phyloP scores from a whole-genome alignment of 2,888 invertebrate species.

The Rapana venosa region DNA sequence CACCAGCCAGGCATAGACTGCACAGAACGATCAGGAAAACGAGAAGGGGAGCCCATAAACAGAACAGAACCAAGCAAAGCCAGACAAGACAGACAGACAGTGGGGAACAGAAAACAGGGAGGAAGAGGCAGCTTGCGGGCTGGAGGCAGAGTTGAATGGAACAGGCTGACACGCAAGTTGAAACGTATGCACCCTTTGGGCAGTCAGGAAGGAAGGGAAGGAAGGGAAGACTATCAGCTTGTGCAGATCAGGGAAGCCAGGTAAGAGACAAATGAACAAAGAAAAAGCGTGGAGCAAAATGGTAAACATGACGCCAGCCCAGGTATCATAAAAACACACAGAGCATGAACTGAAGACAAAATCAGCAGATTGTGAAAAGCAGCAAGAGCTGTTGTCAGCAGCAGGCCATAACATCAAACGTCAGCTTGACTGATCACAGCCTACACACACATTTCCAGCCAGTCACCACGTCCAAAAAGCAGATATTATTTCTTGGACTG shows the following conservation, averaged over 20 bases:
- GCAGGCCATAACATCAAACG: not conserved
- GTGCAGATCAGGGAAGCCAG: not conserved
- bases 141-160: not conserved
- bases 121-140: no score
- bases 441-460: no score
- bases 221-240: not conserved
- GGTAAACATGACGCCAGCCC: no score
- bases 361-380: not conserved
- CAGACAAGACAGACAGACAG: no score
- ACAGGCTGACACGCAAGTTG: not conserved
- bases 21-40: no score
- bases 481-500: no score
- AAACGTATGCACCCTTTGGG: not conserved
- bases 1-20: no score
- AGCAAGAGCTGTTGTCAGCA: not conserved
- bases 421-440: not conserved
- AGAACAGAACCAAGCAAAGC: no score
- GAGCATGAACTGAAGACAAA: slow-evolving; percentile 13
- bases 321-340: not conserved
- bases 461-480: no score
- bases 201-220: not conserved
- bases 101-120: no score
- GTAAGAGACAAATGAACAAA: not conserved
- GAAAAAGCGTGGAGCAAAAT: not conserved
- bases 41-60: no score